Evolutionary conservation across 2,888 invertebrate genomes (phyloP), one percentile per base, ranked within the genome.

Genomic region (Conchocele bisecta): DNA sequence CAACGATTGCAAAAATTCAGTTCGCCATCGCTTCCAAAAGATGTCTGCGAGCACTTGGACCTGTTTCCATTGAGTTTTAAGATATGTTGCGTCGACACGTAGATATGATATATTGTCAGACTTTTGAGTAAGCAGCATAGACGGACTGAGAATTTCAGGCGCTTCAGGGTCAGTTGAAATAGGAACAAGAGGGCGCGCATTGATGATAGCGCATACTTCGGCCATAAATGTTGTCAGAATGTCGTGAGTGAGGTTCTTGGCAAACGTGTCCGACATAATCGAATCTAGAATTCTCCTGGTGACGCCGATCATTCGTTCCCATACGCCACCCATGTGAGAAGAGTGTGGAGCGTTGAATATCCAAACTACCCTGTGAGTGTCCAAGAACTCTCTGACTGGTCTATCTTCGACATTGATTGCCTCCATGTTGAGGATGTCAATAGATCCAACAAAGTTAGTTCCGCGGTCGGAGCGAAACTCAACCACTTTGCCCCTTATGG

Each of bases 261-360:
- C 3, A n/a, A 20, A n/a, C 6, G 28, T 17, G 17, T 59, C 28
- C 9, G 44, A n/a, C 15, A 63, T 26, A 56, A 72, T 72, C 5
- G 61, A 48, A 37, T 72, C 50, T 11, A 67, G 39, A 24, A 72
- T 61, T 17, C 63, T 48, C 13, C 60, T 41, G 5, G 57, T 42
- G 7, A 59, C 26, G 5, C 63, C 54, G 13, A 72, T 72, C 58
- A 74, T 64, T 13, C 69, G 17, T 24, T 74, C 69, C 74, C 65
- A 74, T 11, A 56, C 64, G 6, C 69, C 54, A 1, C 54, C 72
- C 29, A 60, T 50, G 48, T 71, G 53, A 31, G 48, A 66, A 3
- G 71, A 42, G n/a, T 71, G 53, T 26, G 54, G 59, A 37, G 37
- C 41, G 41, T 59, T 71, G 24, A 60, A 66, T 13, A 46, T 28